phyloP scores from a whole-genome alignment of 1,140 invertebrate species.

The Hycleus phaleratus region DNA sequence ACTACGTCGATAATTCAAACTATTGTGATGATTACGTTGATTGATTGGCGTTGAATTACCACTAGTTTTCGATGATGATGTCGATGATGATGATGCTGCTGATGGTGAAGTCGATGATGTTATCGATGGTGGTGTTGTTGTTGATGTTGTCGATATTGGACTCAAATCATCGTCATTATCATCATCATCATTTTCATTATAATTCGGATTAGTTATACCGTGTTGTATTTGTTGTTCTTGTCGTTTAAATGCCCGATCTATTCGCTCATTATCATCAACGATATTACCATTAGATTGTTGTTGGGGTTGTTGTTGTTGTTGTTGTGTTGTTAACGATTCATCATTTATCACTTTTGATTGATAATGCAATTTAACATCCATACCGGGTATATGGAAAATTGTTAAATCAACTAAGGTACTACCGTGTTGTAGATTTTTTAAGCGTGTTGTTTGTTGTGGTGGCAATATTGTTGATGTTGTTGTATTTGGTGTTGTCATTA shows the following conservation, averaged over 20 bases:
- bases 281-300: neutral
- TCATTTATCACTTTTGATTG: conserved; percentile 60
- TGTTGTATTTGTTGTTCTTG: conserved; percentile 26
- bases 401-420: conserved; percentile 69
- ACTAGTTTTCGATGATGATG: conserved; percentile 16
- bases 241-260: conserved; percentile 38
- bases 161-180: too few relatives aligned
- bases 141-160: too few relatives aligned
- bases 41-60: conserved; percentile 17
- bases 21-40: too few relatives aligned
- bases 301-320: neutral
- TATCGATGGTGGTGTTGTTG: neutral
- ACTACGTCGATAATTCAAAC: too few relatives aligned
- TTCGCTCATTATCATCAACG: conserved; percentile 31
- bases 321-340: neutral
- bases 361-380: conserved; percentile 91
- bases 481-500: too few relatives aligned
- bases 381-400: conserved; percentile 88
- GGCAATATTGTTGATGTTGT: too few relatives aligned
- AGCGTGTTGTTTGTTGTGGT: conserved; percentile 14
- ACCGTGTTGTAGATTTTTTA: conserved; percentile 28
- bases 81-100: neutral
- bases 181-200: conserved; percentile 19
- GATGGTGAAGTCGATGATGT: neutral
- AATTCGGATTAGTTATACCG: conserved; percentile 39